These are phyloP conservation scores for Epicauta chinensis DNA, from an alignment of 1,140 invertebrate genomes.

Conservation along the genomic window DNA sequence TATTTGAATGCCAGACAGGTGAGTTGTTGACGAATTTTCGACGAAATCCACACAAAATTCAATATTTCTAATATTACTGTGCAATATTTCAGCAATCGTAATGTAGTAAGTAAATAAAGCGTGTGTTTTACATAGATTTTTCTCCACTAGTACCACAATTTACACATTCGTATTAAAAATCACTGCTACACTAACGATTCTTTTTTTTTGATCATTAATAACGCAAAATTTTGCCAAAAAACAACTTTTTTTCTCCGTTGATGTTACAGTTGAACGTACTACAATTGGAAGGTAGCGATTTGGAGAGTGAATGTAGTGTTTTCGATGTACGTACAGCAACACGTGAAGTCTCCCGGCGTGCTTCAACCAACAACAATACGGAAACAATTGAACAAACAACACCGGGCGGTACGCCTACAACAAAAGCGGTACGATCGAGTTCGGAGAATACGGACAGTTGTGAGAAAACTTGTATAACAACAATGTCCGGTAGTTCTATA, in stretches of 20 bases:
- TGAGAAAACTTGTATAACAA: slow-evolving; percentile 47
- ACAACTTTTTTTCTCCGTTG: too few relatives aligned
- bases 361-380: slow-evolving; percentile 45
- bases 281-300: slow-evolving; percentile 48
- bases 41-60: too few relatives aligned
- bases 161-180: too few relatives aligned
- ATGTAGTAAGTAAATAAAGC: too few relatives aligned
- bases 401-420: slow-evolving; percentile 26
- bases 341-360: slow-evolving; percentile 41
- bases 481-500: slow-evolving; percentile 62
- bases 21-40: slow-evolving; percentile 4
- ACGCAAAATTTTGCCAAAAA: too few relatives aligned
- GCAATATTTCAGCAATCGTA: too few relatives aligned
- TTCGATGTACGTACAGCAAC: slow-evolving; percentile 49
- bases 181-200: too few relatives aligned
- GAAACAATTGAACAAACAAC: slow-evolving; percentile 34
- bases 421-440: slow-evolving; percentile 40
- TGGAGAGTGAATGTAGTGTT: slow-evolving; percentile 54
- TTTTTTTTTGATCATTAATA: too few relatives aligned
- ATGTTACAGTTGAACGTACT: slow-evolving; percentile 40
- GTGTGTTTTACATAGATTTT: too few relatives aligned
- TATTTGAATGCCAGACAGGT: slow-evolving; percentile 53
- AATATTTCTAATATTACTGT: too few relatives aligned
- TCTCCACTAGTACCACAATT: too few relatives aligned
- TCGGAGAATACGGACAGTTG: slow-evolving; percentile 42